Evolutionary conservation across 1,140 invertebrate species (phyloP).

Genomic region (Hypsibius dujardini): DNA sequence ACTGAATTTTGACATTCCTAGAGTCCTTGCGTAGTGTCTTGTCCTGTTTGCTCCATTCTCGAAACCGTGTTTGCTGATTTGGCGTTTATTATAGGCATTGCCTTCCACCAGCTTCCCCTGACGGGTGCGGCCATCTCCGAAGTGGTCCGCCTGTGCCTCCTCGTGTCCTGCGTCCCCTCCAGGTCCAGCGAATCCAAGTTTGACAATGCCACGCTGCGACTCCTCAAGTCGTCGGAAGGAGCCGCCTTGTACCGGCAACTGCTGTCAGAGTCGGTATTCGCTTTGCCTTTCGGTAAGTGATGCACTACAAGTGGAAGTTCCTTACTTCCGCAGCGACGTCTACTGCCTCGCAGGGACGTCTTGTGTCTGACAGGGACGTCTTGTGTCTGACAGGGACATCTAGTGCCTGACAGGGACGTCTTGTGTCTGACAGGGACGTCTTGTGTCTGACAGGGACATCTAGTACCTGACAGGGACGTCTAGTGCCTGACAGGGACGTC

Average conservation of each 20-base stretch:
- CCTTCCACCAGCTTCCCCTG: neutral
- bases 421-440: no score
- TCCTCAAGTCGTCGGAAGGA: neutral
- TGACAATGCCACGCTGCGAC: slow-evolving; percentile 5
- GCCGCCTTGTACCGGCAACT: neutral
- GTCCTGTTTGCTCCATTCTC: neutral
- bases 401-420: no score
- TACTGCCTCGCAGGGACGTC: no score
- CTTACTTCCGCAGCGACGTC: no score
- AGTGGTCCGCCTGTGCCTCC: neutral
- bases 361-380: no score
- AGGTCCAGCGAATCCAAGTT: neutral
- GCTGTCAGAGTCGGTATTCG: neutral
- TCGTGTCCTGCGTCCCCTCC: neutral
- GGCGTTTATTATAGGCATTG: neutral
- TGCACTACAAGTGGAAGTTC: neutral
- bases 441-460: no score
- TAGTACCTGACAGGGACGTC: no score
- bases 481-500: no score
- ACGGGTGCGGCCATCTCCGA: neutral
- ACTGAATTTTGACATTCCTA: neutral
- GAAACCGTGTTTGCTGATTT: neutral
- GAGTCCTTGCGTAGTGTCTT: neutral
- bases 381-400: no score
- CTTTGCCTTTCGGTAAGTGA: slow-evolving; percentile 13